Percentiles rank a stretch among this genome's conserved stretches.
phyloP scores from a whole-genome alignment of 2,113 vertebrate genomes.

The Aldabrachelys gigantea region DNA sequence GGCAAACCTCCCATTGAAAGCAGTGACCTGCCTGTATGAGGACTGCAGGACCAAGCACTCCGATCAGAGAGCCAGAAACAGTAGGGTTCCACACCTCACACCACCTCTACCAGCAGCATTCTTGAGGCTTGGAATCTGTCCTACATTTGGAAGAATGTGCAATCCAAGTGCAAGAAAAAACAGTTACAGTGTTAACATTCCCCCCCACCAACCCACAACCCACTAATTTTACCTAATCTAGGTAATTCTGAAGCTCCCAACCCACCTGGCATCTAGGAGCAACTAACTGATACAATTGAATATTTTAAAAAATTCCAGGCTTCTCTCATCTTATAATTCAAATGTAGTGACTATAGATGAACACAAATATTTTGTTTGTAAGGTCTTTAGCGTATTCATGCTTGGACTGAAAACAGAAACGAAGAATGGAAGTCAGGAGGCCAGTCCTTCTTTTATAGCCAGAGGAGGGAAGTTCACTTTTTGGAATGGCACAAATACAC shows the following conservation, averaged over 20 bases:
- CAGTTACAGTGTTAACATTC: not conserved
- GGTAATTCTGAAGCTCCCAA: not conserved
- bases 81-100: slow-evolving; percentile 62
- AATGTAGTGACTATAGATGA: not conserved
- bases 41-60: slow-evolving; percentile 29
- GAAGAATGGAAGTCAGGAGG: not conserved
- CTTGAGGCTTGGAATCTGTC: slow-evolving; percentile 23
- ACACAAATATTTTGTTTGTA: not conserved
- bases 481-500: not conserved
- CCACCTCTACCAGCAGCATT: slow-evolving; percentile 33
- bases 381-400: not conserved
- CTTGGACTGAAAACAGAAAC: not conserved
- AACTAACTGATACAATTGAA: not conserved
- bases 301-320: not conserved
- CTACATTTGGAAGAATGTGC: not conserved
- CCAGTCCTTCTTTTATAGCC: not conserved
- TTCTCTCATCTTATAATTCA: not conserved
- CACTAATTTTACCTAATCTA: not conserved
- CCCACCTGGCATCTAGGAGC: not conserved
- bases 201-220: not conserved
- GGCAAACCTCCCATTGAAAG: slow-evolving; percentile 60
- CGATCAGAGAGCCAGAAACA: slow-evolving; percentile 57
- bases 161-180: slow-evolving; percentile 16
- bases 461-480: not conserved
- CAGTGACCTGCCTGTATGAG: slow-evolving; percentile 34